Percentiles rank a stretch among this genome's conserved stretches.
phyloP scores from a whole-genome alignment of 30 jellyfish, hydroid and myxozoan genomes.

The Pseudorhiza aurosa region DNA sequence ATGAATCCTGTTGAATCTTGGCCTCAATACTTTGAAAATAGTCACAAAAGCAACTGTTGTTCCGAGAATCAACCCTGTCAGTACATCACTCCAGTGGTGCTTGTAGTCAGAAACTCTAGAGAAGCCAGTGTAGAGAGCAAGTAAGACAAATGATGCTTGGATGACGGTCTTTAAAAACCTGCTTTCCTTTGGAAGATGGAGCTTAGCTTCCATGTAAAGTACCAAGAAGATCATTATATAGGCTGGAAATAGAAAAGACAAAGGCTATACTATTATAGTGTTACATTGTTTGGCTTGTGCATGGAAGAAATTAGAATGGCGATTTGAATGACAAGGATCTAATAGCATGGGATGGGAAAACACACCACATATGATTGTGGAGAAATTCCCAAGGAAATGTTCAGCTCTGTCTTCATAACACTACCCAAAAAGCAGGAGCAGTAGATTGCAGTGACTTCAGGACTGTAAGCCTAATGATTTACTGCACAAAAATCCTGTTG shows the following conservation, averaged over 20 bases:
- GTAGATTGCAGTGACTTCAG: too few species aligned
- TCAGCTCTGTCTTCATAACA: too few species aligned
- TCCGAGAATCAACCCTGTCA: slow-evolving; percentile 74
- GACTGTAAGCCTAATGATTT: too few species aligned
- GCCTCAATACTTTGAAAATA: slow-evolving; percentile 22
- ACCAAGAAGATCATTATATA: slow-evolving; percentile 59
- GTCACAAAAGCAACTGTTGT: slow-evolving; percentile 52
- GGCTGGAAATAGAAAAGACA: slow-evolving; percentile 18
- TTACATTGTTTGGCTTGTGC: too few species aligned
- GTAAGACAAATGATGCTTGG: slow-evolving; percentile 41
- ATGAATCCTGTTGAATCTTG: slow-evolving; percentile 6
- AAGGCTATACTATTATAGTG: too few species aligned
- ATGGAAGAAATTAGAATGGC: too few species aligned
- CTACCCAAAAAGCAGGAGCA: too few species aligned
- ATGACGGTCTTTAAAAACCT: slow-evolving; percentile 45
- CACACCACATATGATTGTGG: too few species aligned
- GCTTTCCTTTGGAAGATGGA: slow-evolving; percentile 46
- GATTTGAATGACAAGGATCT: too few species aligned
- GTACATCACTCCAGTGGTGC: slow-evolving; percentile 92
- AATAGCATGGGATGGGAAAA: too few species aligned
- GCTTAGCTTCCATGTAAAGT: slow-evolving; percentile 60
- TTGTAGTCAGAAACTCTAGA: slow-evolving; percentile 84
- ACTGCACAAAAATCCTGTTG: too few species aligned
- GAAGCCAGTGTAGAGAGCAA: slow-evolving; percentile 73
- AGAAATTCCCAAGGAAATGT: too few species aligned